Percentiles rank a stretch among this genome's conserved stretches.
Conservation (phyloP, 1,140 invertebrate genomes). For the Callitettix versicolor region DNA sequence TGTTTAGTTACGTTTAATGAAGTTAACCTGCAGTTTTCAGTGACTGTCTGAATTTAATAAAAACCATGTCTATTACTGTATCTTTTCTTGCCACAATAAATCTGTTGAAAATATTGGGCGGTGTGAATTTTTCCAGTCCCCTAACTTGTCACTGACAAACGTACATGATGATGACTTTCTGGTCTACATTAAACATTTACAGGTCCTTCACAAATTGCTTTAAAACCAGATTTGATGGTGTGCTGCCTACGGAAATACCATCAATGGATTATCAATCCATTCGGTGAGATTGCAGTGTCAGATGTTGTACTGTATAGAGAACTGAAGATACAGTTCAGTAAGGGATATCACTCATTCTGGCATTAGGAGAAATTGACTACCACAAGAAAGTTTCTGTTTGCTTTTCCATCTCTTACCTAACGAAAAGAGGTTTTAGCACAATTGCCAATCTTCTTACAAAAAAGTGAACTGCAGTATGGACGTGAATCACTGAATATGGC, state of each 20-base stretch:
- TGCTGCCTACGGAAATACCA: conserved; percentile 28
- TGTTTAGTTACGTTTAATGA: conserved; percentile 26
- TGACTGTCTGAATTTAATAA: conserved; percentile 26
- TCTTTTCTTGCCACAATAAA: conserved; percentile 20
- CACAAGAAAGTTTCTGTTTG: conserved; percentile 22
- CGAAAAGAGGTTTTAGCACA: conserved; percentile 15
- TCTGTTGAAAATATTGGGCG: conserved; percentile 25
- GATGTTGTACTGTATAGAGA: conserved; percentile 28
- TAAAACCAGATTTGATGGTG: conserved; percentile 27
- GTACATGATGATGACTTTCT: conserved; percentile 18
- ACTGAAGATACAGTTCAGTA: conserved; percentile 27
- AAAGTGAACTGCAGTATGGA: not conserved
- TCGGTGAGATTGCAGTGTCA: conserved; percentile 23
- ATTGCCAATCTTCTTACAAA: not conserved
- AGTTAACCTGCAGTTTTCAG: conserved; percentile 23
- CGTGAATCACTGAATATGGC: too few relatives aligned
- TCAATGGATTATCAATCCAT: conserved; percentile 27
- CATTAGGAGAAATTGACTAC: conserved; percentile 8
- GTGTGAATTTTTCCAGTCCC: too few relatives aligned
- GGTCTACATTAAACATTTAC: conserved; percentile 29
- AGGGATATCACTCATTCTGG: conserved; percentile 24
- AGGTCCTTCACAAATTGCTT: conserved; percentile 24
- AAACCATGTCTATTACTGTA: conserved; percentile 19
- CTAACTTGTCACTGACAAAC: conserved; percentile 26
- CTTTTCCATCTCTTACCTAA: conserved; percentile 20